Base-by-base conservation (phyloP, 1,140 invertebrate genomes). In the Octopus sinensis region DNA sequence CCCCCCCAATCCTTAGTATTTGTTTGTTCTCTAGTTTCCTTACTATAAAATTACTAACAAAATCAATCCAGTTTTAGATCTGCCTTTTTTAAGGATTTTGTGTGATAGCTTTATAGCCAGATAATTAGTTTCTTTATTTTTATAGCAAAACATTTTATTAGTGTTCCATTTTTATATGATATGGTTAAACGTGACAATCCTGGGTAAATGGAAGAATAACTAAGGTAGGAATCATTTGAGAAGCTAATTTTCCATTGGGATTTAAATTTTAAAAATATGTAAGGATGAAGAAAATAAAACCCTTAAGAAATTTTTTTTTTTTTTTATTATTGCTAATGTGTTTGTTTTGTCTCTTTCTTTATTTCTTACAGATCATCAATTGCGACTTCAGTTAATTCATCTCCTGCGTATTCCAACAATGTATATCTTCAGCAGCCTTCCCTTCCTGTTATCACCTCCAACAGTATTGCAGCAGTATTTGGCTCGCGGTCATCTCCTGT, bases 361-460 rank as follows among this genome's bases (percentile, higher is more conserved):
- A n/a, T 73, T 5, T 73, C 17, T 73, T 73, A n/a, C 68, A 73
- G 68, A 13, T 73, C 68, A 17, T 73, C 68, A 73, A 23, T 73
- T 73, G 56, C 56, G 9, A 13, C 68, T 73, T 13, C 68, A 6
- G 6, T 13, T 10, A 73, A 73, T 73, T 73, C 68, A 73, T 73
- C 68, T 73, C 68, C 68, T 13, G 68, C 5, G 17, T 73, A 73
- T 73, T 73, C 68, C 68, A 73, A 73, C 68, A 73, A 73, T 17
- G 68, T 73, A 23, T 73, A 73, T 73, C 68, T 73, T 13, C 17
- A 3, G 30, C 68, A 4, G 68, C 68, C 68, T 73, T 73, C 68
- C 68, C 68, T 73, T 73, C 68, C 68, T 73, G 68, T 73, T 23
- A 73, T 73, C 68, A 73, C 68, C 13, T 73, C 68, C 30, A 73